These are phyloP conservation scores for Apostichopus leukothele DNA, from an alignment of 53 echinoderm and acorn worm genomes.

Conservation along the genomic window DNA sequence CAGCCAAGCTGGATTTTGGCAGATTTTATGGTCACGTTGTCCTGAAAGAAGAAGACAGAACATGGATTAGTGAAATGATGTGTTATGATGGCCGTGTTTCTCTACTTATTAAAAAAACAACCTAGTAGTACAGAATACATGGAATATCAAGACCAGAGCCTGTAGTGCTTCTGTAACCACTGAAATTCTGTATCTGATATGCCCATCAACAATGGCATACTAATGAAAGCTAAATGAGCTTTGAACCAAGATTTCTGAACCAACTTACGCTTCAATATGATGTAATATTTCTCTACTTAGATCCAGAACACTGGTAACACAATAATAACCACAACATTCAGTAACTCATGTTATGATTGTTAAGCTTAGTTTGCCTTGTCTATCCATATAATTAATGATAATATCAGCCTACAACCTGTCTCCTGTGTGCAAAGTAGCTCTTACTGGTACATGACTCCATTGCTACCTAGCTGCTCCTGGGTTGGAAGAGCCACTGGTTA, in stretches of 20 bases:
- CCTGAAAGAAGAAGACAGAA: neutral
- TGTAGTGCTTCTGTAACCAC: too few species aligned
- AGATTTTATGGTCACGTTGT: constrained; percentile 33
- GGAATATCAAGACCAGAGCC: too few species aligned
- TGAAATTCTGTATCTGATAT: too few species aligned
- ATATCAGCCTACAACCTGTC: constrained; percentile 3
- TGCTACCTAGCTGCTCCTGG: neutral
- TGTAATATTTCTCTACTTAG: neutral
- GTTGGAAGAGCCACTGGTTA: too few species aligned
- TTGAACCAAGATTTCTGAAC: too few species aligned
- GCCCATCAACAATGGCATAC: too few species aligned
- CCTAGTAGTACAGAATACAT: too few species aligned
- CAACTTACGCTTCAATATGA: neutral
- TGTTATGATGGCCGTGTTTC: neutral
- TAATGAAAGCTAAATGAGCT: too few species aligned
- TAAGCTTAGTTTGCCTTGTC: too few species aligned
- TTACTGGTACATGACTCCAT: neutral
- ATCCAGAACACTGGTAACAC: neutral
- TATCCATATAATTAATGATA: neutral
- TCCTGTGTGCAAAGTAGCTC: neutral
- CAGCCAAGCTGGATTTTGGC: constrained; percentile 1
- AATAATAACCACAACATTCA: neutral
- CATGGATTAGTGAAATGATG: neutral
- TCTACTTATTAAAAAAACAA: neutral
- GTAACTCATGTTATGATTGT: neutral